Evolutionary conservation across 1,140 invertebrate genomes (phyloP), one percentile per base, ranked within the genome.

Genomic region (Drosophila sproati): DNA sequence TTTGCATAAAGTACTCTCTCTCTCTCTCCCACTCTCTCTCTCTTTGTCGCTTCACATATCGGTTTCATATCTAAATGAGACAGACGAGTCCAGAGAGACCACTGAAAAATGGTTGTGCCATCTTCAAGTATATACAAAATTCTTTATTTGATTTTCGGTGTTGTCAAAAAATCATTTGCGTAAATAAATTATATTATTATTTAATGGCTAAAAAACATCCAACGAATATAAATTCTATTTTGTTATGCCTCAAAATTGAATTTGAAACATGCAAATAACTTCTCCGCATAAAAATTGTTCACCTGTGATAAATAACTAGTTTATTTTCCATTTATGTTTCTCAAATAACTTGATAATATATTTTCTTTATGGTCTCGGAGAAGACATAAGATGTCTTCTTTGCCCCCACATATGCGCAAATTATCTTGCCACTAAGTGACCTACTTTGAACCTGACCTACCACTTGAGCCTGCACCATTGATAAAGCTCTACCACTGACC

Each of bases 381-480:
- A 12, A 12, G 12, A 12, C 12, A 12, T 12, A 12, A 12, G 12
- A 20, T 2, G 20, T 20, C 20, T 43, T 43, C 8, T n/a, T 37
- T 50, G 41, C 52, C 63, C 56, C 45, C 62, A 56, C 29, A 20
- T 59, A 29, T 55, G 34, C 55, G 31, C 20, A 47, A 70, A 62
- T 70, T 62, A 56, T 12, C 51, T 48, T 51, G 48, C 29, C 29
- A 51, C 48, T 8, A 10, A 10, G 6, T 61, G 68, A 63, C 57
- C 68, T n/a, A 71, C 50, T 31, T 69, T 69, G 6, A 8, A 31
- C 45, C 45, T 37, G 7, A n/a, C 54, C 20, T 20, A 20, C 20
- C 20, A 20, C 20, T 20, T 20, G 20, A 57, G 28, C 45, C 32
- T 34, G 10, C 47, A 67, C 45, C 39, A 41, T 41, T 41, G 8